Percentiles rank a stretch among this genome's conserved stretches.
Conservation (phyloP, 2,797 vertebrate genomes). For the Danio tinwini region DNA sequence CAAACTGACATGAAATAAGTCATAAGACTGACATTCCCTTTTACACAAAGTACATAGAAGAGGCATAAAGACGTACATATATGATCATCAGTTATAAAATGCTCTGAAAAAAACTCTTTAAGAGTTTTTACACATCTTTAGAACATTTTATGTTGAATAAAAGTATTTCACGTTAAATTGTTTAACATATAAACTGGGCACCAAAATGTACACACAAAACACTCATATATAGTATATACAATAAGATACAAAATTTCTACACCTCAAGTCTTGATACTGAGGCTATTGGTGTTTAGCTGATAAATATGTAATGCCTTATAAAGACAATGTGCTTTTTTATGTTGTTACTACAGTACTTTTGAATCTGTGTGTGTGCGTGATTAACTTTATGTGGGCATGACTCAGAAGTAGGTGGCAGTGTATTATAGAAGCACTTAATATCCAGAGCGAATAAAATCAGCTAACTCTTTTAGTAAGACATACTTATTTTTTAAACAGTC, state of each 20-base stretch:
- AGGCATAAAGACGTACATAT: slow-evolving; percentile 13
- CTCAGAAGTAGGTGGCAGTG: slow-evolving; percentile 36
- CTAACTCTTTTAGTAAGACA: slow-evolving; percentile 3
- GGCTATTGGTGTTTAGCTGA: slow-evolving; percentile 39
- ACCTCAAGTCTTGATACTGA: slow-evolving; percentile 27
- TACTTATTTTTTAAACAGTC: slow-evolving; percentile 16
- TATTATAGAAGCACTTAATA: slow-evolving; percentile 30
- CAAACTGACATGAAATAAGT: slow-evolving; percentile 26
- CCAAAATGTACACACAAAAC: slow-evolving; percentile 50
- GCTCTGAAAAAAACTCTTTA: neutral
- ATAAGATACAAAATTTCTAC: slow-evolving; percentile 35
- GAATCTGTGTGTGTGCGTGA: neutral
- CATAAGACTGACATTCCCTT: slow-evolving; percentile 22
- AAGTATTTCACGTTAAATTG: slow-evolving; percentile 37
- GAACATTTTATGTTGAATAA: slow-evolving; percentile 12
- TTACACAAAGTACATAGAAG: slow-evolving; percentile 20
- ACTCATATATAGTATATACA: slow-evolving; percentile 38
- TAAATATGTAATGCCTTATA: slow-evolving; percentile 28
- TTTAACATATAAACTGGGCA: slow-evolving; percentile 27
- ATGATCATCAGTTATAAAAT: slow-evolving; percentile 12
- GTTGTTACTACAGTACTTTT: slow-evolving; percentile 8
- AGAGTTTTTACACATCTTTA: neutral
- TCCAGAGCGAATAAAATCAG: slow-evolving; percentile 15
- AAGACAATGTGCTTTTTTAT: slow-evolving; percentile 34
- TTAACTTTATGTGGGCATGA: slow-evolving; percentile 6